A percentile compares a stretch with the other conserved stretches of the same genome.
These are phyloP conservation scores for Brevipalpus yothersi DNA, from an alignment of 1,140 invertebrate species.

Conservation along the genomic window DNA sequence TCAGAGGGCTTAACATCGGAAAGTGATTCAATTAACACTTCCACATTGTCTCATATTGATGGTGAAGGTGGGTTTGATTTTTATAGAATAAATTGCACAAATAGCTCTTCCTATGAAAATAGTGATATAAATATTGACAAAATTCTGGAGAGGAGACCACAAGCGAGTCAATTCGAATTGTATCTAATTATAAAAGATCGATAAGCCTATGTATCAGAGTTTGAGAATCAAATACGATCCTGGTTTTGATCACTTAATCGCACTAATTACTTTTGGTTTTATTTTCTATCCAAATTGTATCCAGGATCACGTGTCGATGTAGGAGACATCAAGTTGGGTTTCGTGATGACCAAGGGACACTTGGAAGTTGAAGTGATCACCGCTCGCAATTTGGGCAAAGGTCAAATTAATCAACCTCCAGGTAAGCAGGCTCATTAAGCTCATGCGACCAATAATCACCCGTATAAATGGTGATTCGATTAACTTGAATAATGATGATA, in stretches of 20 bases:
- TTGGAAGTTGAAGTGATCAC: background rate
- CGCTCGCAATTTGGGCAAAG: constrained; percentile 22
- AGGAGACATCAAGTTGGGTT: constrained; percentile 55
- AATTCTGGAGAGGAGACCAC: too few species aligned
- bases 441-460: background rate
- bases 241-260: too few species aligned
- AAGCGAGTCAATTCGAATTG: too few species aligned
- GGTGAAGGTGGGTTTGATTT: too few species aligned
- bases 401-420: constrained; percentile 21
- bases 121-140: too few species aligned
- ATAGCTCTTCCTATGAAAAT: too few species aligned
- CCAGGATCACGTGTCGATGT: constrained; percentile 3
- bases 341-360: constrained; percentile 26
- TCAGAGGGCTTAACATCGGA: background rate
- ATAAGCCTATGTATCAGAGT: too few species aligned
- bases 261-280: too few species aligned
- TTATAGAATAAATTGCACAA: too few species aligned
- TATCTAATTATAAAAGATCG: too few species aligned
- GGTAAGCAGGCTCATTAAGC: constrained; percentile 20
- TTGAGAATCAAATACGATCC: too few species aligned
- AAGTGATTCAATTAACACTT: background rate
- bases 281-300: too few species aligned
- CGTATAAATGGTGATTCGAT: background rate
- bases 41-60: background rate
- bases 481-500: background rate